Conservation (phyloP, 2,888 invertebrate species). For the Pammene fasciana region DNA sequence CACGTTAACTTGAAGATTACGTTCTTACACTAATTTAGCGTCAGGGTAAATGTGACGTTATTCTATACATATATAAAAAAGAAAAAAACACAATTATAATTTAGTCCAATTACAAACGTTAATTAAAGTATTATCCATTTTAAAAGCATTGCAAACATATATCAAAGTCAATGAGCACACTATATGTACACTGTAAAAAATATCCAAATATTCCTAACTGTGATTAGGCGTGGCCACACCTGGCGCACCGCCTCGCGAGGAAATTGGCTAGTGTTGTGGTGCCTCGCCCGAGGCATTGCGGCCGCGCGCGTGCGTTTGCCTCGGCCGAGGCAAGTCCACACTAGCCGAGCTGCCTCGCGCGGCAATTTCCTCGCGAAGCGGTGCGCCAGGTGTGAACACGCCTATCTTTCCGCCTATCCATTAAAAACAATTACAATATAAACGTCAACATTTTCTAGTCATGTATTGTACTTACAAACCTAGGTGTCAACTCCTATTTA, state of each 20-base stretch:
- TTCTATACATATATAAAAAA: not conserved
- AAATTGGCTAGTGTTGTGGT: too few relatives aligned
- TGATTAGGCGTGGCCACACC: too few relatives aligned
- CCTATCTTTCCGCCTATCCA: too few relatives aligned
- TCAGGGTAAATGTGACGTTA: slow-evolving; percentile 25
- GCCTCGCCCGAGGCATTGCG: too few relatives aligned
- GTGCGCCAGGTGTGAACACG: too few relatives aligned
- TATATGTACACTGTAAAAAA: not conserved
- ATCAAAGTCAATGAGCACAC: not conserved
- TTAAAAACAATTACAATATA: not conserved
- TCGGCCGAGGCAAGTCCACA: too few relatives aligned
- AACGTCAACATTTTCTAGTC: not conserved
- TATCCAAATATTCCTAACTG: not conserved
- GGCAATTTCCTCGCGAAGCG: too few relatives aligned
- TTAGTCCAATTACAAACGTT: too few relatives aligned
- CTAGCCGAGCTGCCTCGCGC: too few relatives aligned
- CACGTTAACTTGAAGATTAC: slow-evolving; percentile 31
- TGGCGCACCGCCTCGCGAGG: too few relatives aligned
- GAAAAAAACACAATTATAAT: not conserved
- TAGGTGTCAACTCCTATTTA: slow-evolving; percentile 74
- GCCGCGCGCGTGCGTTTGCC: too few relatives aligned
- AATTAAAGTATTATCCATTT: too few relatives aligned
- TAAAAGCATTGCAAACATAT: not conserved
- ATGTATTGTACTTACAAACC: slow-evolving; percentile 33
- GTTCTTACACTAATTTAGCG: slow-evolving; percentile 32